Conservation (phyloP, 1,140 invertebrate genomes). For the Drosophila teissieri region DNA sequence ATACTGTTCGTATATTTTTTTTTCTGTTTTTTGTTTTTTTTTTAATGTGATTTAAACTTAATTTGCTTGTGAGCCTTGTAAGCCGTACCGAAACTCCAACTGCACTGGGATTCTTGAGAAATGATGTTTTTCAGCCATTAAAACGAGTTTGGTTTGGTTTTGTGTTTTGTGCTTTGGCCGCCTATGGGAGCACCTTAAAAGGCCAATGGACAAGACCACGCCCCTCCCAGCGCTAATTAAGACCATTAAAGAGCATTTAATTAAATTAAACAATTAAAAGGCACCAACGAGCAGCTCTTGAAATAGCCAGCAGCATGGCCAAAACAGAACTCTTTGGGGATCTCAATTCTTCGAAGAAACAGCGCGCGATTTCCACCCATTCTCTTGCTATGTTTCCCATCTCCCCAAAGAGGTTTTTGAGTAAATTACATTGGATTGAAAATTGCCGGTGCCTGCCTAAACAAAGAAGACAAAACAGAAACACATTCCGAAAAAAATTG, state of each 20-base stretch:
- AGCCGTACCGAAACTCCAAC: constrained; percentile 26
- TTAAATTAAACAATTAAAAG: constrained; percentile 83
- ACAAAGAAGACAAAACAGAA: constrained; percentile 46
- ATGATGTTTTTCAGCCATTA: constrained; percentile 29
- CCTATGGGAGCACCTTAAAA: constrained; percentile 60
- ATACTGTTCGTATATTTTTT: not conserved
- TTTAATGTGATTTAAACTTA: constrained; percentile 70
- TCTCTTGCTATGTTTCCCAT: not conserved
- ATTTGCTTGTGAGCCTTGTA: constrained; percentile 56
- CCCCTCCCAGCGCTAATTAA: constrained; percentile 61
- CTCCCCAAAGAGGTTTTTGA: constrained; percentile 1
- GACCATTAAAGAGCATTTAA: constrained; percentile 78
- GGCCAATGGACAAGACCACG: constrained; percentile 49
- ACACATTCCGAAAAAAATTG: constrained; percentile 40
- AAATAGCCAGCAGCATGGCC: constrained; percentile 34
- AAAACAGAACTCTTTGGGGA: constrained; percentile 23
- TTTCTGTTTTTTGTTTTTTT: not conserved
- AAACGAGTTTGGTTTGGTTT: constrained; percentile 37
- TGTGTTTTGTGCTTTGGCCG: constrained; percentile 28
- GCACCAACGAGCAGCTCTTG: constrained; percentile 16
- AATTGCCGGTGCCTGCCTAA: constrained; percentile 32
- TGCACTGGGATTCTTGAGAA: constrained; percentile 71
- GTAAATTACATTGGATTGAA: constrained; percentile 54
- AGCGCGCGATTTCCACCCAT: not conserved
- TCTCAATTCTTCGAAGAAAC: constrained; percentile 1